Conservation (phyloP, 2,797 vertebrate species). For the Tauraco hartlaubi region DNA sequence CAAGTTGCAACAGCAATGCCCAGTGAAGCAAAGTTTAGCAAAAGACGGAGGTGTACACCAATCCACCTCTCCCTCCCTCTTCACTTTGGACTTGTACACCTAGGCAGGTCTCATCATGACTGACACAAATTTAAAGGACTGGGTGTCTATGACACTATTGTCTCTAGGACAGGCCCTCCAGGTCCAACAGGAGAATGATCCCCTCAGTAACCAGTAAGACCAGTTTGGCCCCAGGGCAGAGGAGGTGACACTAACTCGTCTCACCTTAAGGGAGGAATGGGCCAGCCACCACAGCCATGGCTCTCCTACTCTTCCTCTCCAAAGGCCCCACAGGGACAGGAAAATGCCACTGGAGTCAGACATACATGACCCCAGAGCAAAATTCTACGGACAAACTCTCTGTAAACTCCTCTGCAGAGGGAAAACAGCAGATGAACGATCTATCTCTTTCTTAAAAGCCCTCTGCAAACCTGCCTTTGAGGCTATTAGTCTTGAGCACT, state of each 20-base stretch:
- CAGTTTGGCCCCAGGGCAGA: not conserved
- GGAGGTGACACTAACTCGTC: not conserved
- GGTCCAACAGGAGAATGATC: not conserved
- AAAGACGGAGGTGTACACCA: not conserved
- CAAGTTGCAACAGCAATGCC: not conserved
- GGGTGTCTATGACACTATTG: rapidly evolving
- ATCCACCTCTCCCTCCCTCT: not conserved
- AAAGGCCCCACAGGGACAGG: not conserved
- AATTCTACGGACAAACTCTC: not conserved
- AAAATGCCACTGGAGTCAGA: not conserved
- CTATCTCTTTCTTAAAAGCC: not conserved
- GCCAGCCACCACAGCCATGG: not conserved
- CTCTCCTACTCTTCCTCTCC: not conserved
- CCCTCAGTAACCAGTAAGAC: not conserved
- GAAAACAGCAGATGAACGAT: not conserved
- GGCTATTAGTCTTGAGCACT: not conserved
- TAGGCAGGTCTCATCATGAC: rapidly evolving
- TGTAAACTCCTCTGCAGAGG: not conserved
- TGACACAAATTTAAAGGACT: not conserved
- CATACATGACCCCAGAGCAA: not conserved
- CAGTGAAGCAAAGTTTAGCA: not conserved
- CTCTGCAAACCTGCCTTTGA: not conserved
- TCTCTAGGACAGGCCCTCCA: not conserved
- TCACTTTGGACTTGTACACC: not conserved
- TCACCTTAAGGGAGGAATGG: not conserved